Evolutionary conservation across 1,140 invertebrate genomes (phyloP), one percentile per base, ranked within the genome.

Genomic region (Sarcophaga peregrina): DNA sequence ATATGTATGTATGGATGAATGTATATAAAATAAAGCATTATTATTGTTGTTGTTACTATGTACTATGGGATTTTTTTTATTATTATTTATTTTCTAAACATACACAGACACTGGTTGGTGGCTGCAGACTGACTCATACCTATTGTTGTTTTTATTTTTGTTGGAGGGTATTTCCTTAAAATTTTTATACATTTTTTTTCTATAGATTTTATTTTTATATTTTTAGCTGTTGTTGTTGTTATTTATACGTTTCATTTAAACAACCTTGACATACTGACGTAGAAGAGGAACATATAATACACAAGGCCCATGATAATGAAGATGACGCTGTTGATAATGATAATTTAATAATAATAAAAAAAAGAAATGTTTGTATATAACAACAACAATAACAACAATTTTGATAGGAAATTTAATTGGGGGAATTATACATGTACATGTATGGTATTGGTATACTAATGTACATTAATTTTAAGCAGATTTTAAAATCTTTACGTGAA

Each of bases 101-200:
- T 68, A 68, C 62, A 68, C 62, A 68, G n/a, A 58, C n/a, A n/a
- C 15, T 62, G 25, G 25, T 37, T 62, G 25, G 25, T 37, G 25
- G 25, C 25, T 37, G 25, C 25, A 37, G 25, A 62, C 62, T 68
- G n/a, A 68, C 20, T 68, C 62, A 15, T 25, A 68, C 17, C 10
- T 68, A 68, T 58, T 58, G 54, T 68, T 68, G n/a, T 68, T 62
- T 62, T 62, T 68, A 20, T 68, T 20, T 25, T 68, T 68, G 62
- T 68, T 68, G 62, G 62, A 68, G 62, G 62, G 62, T 68, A 68
- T 68, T 68, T 68, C 62, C 62, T 68, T 68, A 68, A 68, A 68
- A 9, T 20, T 68, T 68, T 68, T 68, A 9, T 68, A 58, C 54
- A 37, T 2, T 58, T 58, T 62, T 58, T 68, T 68, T 68, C 62